Conservation (phyloP, 2,113 vertebrate genomes). For the Tichodroma muraria region DNA sequence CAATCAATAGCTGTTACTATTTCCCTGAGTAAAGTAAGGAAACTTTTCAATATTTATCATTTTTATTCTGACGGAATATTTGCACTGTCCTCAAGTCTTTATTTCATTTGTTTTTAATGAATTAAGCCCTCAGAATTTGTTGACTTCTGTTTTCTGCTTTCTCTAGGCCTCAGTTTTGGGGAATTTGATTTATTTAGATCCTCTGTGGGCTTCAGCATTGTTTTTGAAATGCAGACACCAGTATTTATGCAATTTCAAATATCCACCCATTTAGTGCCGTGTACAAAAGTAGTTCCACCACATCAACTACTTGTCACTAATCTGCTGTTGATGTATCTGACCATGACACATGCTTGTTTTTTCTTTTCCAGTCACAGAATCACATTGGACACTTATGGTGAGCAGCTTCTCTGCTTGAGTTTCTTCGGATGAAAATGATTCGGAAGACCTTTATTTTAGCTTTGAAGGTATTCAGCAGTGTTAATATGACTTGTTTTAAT, state of each 20-base stretch:
- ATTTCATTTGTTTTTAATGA: background rate
- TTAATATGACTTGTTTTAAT: background rate
- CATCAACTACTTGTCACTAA: background rate
- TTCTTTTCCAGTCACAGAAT: background rate
- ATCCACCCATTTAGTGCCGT: background rate
- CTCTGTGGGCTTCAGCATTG: background rate
- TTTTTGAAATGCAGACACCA: background rate
- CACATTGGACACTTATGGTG: fast-evolving
- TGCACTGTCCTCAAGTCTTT: background rate
- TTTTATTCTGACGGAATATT: background rate
- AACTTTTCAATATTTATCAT: background rate
- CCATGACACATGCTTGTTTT: background rate
- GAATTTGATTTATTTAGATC: background rate
- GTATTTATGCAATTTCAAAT: background rate
- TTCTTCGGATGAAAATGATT: background rate
- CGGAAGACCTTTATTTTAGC: background rate
- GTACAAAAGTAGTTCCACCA: background rate
- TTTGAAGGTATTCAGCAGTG: background rate
- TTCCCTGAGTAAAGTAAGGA: background rate
- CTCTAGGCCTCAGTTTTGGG: fast-evolving
- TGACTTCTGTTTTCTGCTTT: background rate
- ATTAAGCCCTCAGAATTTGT: background rate
- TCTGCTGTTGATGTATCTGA: background rate
- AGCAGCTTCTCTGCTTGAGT: background rate
- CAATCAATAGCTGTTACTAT: background rate